A percentile compares a stretch with the other conserved stretches of the same genome.
Evolutionary conservation across 2,888 invertebrate genomes (phyloP).

Genomic region (Eupeodes luniger): DNA sequence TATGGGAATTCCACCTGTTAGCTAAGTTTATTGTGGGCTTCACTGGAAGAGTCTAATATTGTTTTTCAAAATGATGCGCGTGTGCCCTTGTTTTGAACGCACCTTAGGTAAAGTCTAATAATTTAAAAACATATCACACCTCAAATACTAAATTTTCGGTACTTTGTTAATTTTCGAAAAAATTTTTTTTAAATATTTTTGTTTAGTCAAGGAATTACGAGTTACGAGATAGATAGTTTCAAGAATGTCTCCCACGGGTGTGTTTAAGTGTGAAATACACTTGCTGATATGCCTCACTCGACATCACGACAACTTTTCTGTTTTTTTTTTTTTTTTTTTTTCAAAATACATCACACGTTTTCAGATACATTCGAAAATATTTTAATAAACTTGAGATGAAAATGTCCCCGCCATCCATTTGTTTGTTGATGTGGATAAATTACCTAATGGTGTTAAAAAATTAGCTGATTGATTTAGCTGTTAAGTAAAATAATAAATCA

Average conservation of each 20-base stretch:
- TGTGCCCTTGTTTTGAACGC: constrained; percentile 22
- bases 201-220: constrained; percentile 23
- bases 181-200: neutral
- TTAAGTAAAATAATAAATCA: constrained; percentile 70
- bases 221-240: neutral
- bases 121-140: no score
- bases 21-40: constrained; percentile 1
- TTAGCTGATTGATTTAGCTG: constrained; percentile 72
- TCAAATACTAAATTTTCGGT: no score
- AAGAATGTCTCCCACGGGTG: no score
- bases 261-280: no score
- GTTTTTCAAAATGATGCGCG: neutral
- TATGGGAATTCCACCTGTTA: constrained; percentile 73
- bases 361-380: neutral
- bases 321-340: neutral
- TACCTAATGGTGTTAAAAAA: constrained; percentile 64
- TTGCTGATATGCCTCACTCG: no score
- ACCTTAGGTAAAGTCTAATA: no score
- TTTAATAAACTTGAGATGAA: neutral
- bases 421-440: constrained; percentile 63
- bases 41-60: neutral
- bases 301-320: no score
- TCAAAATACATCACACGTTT: constrained; percentile 1
- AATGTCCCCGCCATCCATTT: constrained; percentile 36
- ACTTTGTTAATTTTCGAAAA: neutral